These are phyloP conservation scores for Brachionus rubens DNA, from an alignment of 1,140 invertebrate genomes.

Conservation along the genomic window DNA sequence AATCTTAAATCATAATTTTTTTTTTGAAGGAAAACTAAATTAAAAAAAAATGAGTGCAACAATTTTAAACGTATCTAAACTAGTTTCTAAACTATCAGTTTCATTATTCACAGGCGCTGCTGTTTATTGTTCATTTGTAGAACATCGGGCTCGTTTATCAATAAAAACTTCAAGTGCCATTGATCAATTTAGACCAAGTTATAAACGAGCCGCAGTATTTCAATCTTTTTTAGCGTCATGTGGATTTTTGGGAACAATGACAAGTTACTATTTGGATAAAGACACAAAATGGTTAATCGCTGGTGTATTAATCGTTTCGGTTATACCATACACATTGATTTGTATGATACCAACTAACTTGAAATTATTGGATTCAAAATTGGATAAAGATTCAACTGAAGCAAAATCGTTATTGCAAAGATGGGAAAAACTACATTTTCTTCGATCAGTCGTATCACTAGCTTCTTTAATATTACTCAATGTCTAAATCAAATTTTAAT, in stretches of 20 bases:
- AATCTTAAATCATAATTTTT: no score
- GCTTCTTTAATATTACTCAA: background rate
- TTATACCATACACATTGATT: background rate
- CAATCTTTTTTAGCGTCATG: background rate
- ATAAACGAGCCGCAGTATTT: background rate
- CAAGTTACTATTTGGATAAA: background rate
- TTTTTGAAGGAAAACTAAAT: no score
- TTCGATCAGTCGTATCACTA: background rate
- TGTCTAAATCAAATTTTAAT: slow-evolving; percentile 3
- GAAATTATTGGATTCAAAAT: background rate
- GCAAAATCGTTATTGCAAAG: background rate
- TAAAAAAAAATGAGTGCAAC: background rate
- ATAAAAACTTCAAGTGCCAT: background rate
- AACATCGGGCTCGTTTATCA: background rate
- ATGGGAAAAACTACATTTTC: background rate
- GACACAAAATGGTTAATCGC: background rate
- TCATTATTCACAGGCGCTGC: slow-evolving; percentile 13
- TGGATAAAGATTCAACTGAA: slow-evolving; percentile 6
- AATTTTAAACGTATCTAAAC: background rate
- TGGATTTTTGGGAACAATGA: background rate
- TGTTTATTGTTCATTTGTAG: background rate
- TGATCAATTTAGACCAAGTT: slow-evolving; percentile 17
- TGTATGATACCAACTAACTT: background rate
- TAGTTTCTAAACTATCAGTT: slow-evolving; percentile 1
- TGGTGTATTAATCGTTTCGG: background rate